Percentiles rank a stretch among this genome's conserved stretches.
phyloP scores from a whole-genome alignment of 2,888 invertebrate species.

The Lasioglossum leucozonium region DNA sequence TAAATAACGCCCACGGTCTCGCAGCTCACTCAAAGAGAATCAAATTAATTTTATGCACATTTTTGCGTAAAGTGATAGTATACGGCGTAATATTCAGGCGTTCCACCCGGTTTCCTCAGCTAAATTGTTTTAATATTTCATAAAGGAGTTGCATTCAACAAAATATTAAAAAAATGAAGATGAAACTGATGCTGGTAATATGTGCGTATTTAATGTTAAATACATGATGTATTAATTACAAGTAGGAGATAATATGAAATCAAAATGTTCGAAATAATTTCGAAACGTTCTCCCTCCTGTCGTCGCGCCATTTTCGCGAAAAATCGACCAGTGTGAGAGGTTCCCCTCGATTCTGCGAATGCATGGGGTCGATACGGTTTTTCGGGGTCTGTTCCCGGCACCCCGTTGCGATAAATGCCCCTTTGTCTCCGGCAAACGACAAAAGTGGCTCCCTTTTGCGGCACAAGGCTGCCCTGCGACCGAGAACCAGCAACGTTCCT shows the following conservation, averaged over 20 bases:
- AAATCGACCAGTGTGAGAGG: neutral
- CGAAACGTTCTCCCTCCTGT: neutral
- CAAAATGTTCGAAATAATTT: neutral
- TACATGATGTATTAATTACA: no score
- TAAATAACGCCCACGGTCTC: neutral
- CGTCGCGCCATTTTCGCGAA: neutral
- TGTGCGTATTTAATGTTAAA: no score
- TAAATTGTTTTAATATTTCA: neutral
- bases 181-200: neutral
- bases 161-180: neutral
- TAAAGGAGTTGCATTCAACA: neutral
- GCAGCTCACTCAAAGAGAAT: neutral
- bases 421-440: constrained; percentile 66
- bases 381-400: constrained; percentile 45
- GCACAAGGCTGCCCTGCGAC: neutral
- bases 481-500: neutral
- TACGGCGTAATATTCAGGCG: neutral
- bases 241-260: no score
- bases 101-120: neutral
- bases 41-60: neutral
- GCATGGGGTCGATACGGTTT: constrained; percentile 57
- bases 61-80: neutral
- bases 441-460: constrained; percentile 16
- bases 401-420: constrained; percentile 71
- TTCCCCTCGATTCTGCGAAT: constrained; percentile 23